A percentile compares a stretch with the other conserved stretches of the same genome.
phyloP scores from a whole-genome alignment of 2,888 invertebrate genomes.

The Chironomus tentans region DNA sequence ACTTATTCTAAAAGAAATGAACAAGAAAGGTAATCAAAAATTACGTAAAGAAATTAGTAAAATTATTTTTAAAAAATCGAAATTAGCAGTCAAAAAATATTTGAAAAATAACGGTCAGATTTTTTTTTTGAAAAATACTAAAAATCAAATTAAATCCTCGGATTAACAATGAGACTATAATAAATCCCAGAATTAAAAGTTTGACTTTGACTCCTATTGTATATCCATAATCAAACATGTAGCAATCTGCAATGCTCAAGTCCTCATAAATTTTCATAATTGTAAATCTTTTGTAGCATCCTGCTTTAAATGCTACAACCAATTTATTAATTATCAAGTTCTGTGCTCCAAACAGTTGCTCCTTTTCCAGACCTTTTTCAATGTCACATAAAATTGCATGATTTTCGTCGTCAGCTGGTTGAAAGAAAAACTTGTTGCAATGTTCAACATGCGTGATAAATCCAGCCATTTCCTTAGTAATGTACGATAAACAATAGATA shows the following conservation, averaged over 20 bases:
- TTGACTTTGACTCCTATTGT: background rate
- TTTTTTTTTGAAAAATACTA: too few relatives aligned
- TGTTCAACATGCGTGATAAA: conserved; percentile 33
- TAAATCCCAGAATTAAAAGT: too few relatives aligned
- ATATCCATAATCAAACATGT: conserved; percentile 4
- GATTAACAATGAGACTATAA: too few relatives aligned
- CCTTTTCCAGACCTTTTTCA: background rate
- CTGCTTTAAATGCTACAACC: background rate
- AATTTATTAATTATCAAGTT: background rate
- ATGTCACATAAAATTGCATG: background rate
- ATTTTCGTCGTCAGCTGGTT: conserved; percentile 31
- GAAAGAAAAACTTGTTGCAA: conserved; percentile 40
- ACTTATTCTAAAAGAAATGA: too few relatives aligned
- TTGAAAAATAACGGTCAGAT: too few relatives aligned
- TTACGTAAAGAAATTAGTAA: too few relatives aligned
- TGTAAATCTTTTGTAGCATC: background rate
- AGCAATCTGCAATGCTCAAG: background rate
- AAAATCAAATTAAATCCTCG: too few relatives aligned
- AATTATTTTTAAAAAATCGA: too few relatives aligned
- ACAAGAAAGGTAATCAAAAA: background rate
- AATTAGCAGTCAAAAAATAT: too few relatives aligned
- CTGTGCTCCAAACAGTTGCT: background rate
- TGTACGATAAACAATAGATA: background rate
- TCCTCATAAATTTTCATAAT: background rate
- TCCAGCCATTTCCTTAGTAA: background rate